These are phyloP conservation scores for Melitaea athalia DNA, from an alignment of 2,888 invertebrate species.

Conservation along the genomic window DNA sequence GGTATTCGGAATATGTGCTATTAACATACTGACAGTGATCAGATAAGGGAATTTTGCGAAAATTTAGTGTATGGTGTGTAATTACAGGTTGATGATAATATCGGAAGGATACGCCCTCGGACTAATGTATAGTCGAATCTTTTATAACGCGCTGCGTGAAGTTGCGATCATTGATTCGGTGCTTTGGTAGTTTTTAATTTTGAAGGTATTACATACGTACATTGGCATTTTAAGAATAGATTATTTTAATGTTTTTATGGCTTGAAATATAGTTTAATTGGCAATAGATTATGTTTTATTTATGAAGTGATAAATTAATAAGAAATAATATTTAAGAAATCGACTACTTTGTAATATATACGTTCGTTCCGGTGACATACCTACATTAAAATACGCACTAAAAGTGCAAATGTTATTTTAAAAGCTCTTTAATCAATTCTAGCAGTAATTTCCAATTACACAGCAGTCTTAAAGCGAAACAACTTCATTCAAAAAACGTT, in stretches of 20 bases:
- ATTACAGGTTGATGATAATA: slow-evolving; percentile 67
- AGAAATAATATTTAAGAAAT: too few species aligned
- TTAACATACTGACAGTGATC: slow-evolving; percentile 73
- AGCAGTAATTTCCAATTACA: background rate
- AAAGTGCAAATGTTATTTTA: background rate
- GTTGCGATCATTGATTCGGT: slow-evolving; percentile 24
- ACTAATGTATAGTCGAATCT: slow-evolving; percentile 53
- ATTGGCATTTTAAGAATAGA: background rate
- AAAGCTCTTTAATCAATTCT: background rate
- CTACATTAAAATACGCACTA: background rate
- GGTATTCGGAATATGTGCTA: slow-evolving; percentile 70
- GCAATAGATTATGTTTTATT: too few species aligned
- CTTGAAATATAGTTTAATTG: too few species aligned
- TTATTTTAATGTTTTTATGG: background rate
- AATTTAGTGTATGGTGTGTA: slow-evolving; percentile 74
- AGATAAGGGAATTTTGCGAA: slow-evolving; percentile 72
- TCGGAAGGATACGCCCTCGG: slow-evolving; percentile 64
- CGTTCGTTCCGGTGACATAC: too few species aligned
- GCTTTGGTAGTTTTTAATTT: slow-evolving; percentile 26
- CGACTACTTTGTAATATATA: too few species aligned
- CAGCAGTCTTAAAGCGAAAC: slow-evolving; percentile 6
- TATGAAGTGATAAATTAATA: too few species aligned
- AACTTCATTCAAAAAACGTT: slow-evolving; percentile 18
- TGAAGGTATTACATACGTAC: background rate
- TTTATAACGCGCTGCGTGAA: slow-evolving; percentile 34